A percentile compares a stretch with the other conserved stretches of the same genome.
Conservation (phyloP, 2,888 invertebrate species). For the Athalia cordata region DNA sequence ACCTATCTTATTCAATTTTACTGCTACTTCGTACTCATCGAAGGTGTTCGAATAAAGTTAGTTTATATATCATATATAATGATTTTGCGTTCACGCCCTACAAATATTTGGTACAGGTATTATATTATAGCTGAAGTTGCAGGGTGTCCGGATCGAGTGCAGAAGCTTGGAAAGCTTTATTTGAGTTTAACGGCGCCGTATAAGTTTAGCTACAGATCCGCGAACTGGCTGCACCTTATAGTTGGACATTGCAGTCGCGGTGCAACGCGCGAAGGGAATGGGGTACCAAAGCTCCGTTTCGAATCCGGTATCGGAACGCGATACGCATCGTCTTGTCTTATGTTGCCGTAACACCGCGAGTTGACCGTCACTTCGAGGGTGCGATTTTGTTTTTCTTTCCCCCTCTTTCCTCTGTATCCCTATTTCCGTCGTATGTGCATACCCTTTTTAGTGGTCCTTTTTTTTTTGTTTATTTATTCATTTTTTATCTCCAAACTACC, state of each 20-base stretch:
- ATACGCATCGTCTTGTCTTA: too few relatives aligned
- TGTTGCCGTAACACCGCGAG: background rate
- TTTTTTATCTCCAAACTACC: background rate
- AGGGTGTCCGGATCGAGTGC: slow-evolving; percentile 4
- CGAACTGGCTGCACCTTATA: slow-evolving; percentile 12
- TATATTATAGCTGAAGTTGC: background rate
- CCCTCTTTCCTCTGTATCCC: background rate
- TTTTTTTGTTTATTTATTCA: slow-evolving; percentile 3
- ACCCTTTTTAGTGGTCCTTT: background rate
- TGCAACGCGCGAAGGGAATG: background rate
- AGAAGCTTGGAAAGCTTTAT: slow-evolving; percentile 60
- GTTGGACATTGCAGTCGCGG: slow-evolving; percentile 4
- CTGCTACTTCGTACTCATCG: too few relatives aligned
- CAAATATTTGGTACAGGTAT: background rate
- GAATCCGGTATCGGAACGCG: background rate
- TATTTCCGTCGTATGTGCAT: background rate
- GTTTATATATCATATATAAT: background rate
- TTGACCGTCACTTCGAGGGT: slow-evolving; percentile 21
- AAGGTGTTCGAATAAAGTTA: slow-evolving; percentile 1
- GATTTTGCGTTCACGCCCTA: slow-evolving; percentile 17
- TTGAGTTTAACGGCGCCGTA: slow-evolving; percentile 66
- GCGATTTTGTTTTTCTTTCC: slow-evolving; percentile 53
- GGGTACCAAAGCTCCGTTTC: background rate
- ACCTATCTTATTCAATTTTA: background rate
- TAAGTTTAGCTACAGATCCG: slow-evolving; percentile 59